Conservation (phyloP, 2,113 vertebrate genomes). For the Sapayoa aenigma region DNA sequence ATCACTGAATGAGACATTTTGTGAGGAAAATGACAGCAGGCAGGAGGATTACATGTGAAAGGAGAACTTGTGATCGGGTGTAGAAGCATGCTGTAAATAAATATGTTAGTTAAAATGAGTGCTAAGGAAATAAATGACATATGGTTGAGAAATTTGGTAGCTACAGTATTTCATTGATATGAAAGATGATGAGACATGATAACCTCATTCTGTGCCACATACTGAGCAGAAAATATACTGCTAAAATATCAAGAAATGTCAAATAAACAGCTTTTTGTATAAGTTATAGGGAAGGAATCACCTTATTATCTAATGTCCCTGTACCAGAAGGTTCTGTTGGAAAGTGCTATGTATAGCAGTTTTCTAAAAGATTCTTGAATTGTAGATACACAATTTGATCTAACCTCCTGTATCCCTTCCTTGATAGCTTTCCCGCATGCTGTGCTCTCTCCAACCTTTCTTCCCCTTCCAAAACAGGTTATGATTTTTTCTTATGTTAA, state of each 20-base stretch:
- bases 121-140: neutral
- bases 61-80: neutral
- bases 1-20: neutral
- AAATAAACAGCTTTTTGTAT: neutral
- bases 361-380: neutral
- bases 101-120: neutral
- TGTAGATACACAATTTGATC: neutral
- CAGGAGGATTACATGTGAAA: neutral
- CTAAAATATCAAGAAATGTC: neutral
- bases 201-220: neutral
- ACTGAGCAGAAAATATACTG: neutral
- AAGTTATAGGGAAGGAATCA: neutral
- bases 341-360: neutral
- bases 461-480: neutral
- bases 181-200: neutral
- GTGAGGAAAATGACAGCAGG: neutral
- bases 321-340: neutral
- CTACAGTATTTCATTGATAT: neutral
- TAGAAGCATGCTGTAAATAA: neutral
- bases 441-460: neutral
- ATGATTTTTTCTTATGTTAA: neutral
- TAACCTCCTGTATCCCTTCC: neutral
- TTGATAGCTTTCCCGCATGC: neutral
- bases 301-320: neutral
- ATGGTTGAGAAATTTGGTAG: neutral